A percentile compares a stretch with the other conserved stretches of the same genome.
Conservation (phyloP, 2,113 vertebrate species). For the Cromileptes altivelis region DNA sequence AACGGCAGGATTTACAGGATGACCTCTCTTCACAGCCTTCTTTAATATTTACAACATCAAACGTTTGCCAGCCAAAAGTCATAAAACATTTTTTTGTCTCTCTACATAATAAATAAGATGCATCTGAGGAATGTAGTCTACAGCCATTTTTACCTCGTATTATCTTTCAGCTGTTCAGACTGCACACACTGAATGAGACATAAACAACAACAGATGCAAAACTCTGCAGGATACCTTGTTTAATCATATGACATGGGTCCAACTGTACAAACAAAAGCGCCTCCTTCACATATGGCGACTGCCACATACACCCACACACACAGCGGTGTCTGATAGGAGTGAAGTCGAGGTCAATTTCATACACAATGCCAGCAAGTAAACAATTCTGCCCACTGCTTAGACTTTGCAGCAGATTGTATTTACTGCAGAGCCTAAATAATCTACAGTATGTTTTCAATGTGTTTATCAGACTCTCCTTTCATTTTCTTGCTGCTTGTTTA, state of each 20-base stretch:
- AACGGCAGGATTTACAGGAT: not conserved
- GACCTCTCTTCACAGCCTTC: constrained; percentile 2
- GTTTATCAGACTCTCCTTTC: not conserved
- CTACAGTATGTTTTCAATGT: not conserved
- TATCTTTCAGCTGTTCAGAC: not conserved
- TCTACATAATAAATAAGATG: constrained; percentile 37
- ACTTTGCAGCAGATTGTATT: not conserved
- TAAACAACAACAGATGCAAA: constrained; percentile 64
- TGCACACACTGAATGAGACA: constrained; percentile 13
- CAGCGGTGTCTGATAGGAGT: not conserved
- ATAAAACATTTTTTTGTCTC: constrained; percentile 26
- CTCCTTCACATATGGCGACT: constrained; percentile 46
- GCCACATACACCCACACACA: constrained; percentile 35
- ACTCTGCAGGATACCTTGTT: constrained; percentile 58
- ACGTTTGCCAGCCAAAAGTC: constrained; percentile 29
- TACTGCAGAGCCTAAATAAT: constrained; percentile 10
- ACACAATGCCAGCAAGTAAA: not conserved
- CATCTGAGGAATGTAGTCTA: not conserved
- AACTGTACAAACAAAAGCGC: constrained; percentile 25
- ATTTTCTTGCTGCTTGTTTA: constrained; percentile 9
- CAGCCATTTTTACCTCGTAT: constrained; percentile 20
- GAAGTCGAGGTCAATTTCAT: not conserved
- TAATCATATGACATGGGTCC: constrained; percentile 36
- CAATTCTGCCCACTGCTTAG: constrained; percentile 11
- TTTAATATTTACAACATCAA: constrained; percentile 43